Conservation (phyloP, 2,888 invertebrate species). For the Zhuqinia jingwanae region DNA sequence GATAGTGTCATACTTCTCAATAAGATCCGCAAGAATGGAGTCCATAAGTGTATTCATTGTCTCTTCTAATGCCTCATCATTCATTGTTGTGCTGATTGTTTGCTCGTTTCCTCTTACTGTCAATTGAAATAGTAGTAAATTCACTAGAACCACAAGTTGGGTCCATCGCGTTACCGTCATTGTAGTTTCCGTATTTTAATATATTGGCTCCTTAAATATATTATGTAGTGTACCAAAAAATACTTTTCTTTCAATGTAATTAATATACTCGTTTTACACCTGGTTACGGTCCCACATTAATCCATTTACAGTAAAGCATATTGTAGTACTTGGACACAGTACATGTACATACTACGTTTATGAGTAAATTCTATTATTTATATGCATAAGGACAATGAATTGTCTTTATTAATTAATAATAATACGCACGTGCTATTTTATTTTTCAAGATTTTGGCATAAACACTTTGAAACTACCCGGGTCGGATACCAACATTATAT, state of each 20-base stretch:
- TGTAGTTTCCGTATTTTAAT: not conserved
- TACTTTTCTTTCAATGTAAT: not conserved
- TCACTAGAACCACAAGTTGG: not conserved
- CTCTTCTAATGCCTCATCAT: not conserved
- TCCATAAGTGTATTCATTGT: conserved; percentile 42
- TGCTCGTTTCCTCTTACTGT: not conserved
- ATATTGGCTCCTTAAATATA: not conserved
- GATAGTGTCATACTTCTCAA: conserved; percentile 61
- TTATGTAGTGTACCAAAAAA: not conserved
- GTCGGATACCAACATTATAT: too few relatives aligned
- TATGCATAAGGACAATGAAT: too few relatives aligned
- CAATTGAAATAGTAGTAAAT: not conserved
- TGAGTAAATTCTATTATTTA: too few relatives aligned
- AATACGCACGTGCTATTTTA: too few relatives aligned
- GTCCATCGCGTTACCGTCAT: not conserved
- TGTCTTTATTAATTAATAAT: too few relatives aligned
- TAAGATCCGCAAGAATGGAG: conserved; percentile 64
- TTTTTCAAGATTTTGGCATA: too few relatives aligned
- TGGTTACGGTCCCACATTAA: too few relatives aligned
- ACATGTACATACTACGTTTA: too few relatives aligned
- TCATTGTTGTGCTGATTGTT: too few relatives aligned
- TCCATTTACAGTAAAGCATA: too few relatives aligned
- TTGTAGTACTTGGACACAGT: too few relatives aligned
- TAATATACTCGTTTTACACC: not conserved
- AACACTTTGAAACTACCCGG: too few relatives aligned